Percentiles rank a stretch among this genome's conserved stretches.
Evolutionary conservation across 2,797 vertebrate genomes (phyloP).

Genomic region (Sebastes taczanowskii): DNA sequence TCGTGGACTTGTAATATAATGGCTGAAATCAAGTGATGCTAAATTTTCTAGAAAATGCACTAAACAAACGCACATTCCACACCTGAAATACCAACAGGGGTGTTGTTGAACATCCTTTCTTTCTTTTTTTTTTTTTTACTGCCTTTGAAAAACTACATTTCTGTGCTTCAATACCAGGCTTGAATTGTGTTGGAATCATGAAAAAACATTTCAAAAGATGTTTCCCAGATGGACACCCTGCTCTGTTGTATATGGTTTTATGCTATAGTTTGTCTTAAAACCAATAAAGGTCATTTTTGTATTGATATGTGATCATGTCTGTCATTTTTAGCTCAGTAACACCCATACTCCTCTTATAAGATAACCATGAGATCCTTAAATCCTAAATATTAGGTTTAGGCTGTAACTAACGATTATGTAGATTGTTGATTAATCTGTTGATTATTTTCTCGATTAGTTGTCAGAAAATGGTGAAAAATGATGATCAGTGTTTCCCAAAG

Average conservation of each 20-base stretch:
- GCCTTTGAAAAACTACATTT: slow-evolving; percentile 3
- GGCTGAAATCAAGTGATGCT: not conserved
- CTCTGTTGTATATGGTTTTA: slow-evolving; percentile 36
- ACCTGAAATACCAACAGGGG: not conserved
- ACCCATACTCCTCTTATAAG: too few species aligned
- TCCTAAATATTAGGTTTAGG: not conserved
- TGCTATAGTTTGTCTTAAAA: slow-evolving; percentile 54
- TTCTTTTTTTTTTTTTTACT: not conserved
- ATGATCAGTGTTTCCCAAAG: too few species aligned
- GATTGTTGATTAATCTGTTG: too few species aligned
- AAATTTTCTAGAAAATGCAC: not conserved
- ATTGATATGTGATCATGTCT: not conserved
- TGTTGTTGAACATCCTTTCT: not conserved
- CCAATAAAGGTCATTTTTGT: slow-evolving; percentile 66
- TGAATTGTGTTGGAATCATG: slow-evolving; percentile 1
- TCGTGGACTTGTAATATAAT: slow-evolving; percentile 3
- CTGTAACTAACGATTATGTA: not conserved
- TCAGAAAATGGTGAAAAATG: too few species aligned
- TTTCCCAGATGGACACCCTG: slow-evolving; percentile 6
- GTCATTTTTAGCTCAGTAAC: not conserved
- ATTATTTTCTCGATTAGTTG: too few species aligned
- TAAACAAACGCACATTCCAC: slow-evolving; percentile 8
- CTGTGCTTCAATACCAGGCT: not conserved
- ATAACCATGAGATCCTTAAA: not conserved
- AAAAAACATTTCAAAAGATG: not conserved